Base-by-base conservation (phyloP, 2,888 invertebrate genomes). In the Nemotelus pantherinus region DNA sequence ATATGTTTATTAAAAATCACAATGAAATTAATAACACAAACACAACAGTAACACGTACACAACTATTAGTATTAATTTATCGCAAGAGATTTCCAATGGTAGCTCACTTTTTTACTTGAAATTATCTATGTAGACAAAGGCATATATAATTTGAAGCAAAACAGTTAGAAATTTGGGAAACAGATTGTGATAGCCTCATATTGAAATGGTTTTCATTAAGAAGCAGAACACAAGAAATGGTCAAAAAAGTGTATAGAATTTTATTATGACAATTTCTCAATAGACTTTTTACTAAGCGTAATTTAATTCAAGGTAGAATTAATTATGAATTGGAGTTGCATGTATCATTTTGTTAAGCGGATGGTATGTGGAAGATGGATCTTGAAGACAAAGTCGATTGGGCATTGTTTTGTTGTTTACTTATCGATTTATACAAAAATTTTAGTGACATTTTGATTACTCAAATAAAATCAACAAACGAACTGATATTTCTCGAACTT, bases 201-300 rank as follows among this genome's bases (percentile, higher is more conserved):
- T 80, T 80, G 80, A 80, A 78, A 80, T 80, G 80, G 80, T 80
- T 80, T 80, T 80, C 80, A 80, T 80, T 78, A 76, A 78, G 67
- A 77, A 47, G 75, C 78, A 78, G 76, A 72, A 60, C 74, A 78
- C 78, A 71, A 60, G 70, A 63, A 72, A 72, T 72, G 48, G 64
- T 67, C 64, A 77, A 77, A 74, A 74, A 74, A 74, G 55, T 58
- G 60, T 71, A 55, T 64, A 77, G 57, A 67, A 48, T 77, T 79
- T 71, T 72, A 79, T 77, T 79, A 76, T 77, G 77, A 76, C 78
- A 39, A 76, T 58, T 78, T 57, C 63, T 71, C 48, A 75, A 78
- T 78, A 71, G 48, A 65, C 60, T 74, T 74, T 48, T 60, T 41
- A 74, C 53, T 70, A 55, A 70, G 44, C 43, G 47, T 48, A 74